Conservation (phyloP, 2,113 vertebrate species). For the Lampris incognitus region DNA sequence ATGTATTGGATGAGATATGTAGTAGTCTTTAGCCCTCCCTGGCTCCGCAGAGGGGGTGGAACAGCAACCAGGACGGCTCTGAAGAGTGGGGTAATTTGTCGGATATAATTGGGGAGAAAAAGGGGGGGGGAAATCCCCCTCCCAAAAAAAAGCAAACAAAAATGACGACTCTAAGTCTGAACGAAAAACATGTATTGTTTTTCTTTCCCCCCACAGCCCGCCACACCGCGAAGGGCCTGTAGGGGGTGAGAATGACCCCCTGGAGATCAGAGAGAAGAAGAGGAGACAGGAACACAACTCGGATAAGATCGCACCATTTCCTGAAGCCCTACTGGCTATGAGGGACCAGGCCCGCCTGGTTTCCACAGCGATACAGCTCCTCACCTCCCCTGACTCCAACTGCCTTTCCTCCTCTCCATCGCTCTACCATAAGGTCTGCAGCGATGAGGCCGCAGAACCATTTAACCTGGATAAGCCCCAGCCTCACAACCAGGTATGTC, state of each 20-base stretch:
- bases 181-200: neutral
- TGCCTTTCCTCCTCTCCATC: constrained; percentile 83
- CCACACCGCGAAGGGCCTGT: constrained; percentile 80
- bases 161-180: too few species aligned
- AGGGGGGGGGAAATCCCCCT: too few species aligned
- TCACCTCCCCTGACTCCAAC: constrained; percentile 89
- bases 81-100: too few species aligned
- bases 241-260: constrained; percentile 74
- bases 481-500: constrained; percentile 65
- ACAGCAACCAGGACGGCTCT: too few species aligned
- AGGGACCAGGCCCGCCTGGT: constrained; percentile 91
- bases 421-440: constrained; percentile 86
- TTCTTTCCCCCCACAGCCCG: constrained; percentile 53
- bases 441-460: constrained; percentile 83
- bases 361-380: constrained; percentile 91
- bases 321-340: constrained; percentile 86
- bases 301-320: constrained; percentile 47
- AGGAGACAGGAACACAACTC: constrained; percentile 60
- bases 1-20: too few species aligned
- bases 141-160: too few species aligned
- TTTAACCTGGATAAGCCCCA: constrained; percentile 86
- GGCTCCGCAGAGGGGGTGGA: too few species aligned
- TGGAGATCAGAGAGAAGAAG: constrained; percentile 75
- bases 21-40: too few species aligned
- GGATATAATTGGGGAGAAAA: too few species aligned